Evolutionary conservation across 2,113 vertebrate species (phyloP).

Genomic region (Aphyosemion australe): DNA sequence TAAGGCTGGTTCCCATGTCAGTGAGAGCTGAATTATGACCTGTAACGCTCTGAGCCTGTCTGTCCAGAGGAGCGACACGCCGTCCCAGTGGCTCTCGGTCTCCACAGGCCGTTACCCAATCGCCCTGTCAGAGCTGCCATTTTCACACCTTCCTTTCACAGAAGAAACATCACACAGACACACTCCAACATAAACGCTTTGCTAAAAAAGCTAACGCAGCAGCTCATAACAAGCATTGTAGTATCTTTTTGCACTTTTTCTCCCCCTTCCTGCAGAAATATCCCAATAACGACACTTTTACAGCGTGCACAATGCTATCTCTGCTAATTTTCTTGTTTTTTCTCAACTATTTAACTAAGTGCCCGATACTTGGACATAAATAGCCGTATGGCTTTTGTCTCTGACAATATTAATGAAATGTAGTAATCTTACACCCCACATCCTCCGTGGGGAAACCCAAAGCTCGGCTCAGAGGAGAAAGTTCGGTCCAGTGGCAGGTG

Average conservation of each 20-base stretch:
- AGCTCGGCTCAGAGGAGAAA: constrained; percentile 54
- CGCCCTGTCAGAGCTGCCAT: constrained; percentile 44
- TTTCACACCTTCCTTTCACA: constrained; percentile 67
- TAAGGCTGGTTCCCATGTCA: constrained; percentile 66
- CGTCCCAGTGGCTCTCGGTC: constrained; percentile 55
- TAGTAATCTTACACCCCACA: constrained; percentile 71
- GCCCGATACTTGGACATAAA: constrained; percentile 74
- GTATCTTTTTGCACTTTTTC: constrained; percentile 13
- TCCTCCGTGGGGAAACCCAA: constrained; percentile 74
- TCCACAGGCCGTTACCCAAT: constrained; percentile 62
- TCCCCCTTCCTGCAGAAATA: constrained; percentile 9
- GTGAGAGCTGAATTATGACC: constrained; percentile 62
- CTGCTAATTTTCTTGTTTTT: constrained; percentile 71
- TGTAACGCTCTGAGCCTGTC: constrained; percentile 60
- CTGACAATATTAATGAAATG: constrained; percentile 79
- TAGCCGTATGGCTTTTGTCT: constrained; percentile 71
- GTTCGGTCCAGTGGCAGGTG: constrained; percentile 74
- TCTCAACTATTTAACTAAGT: constrained; percentile 67
- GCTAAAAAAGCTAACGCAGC: constrained; percentile 30
- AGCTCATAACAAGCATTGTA: constrained; percentile 26
- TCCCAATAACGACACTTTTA: constrained; percentile 16
- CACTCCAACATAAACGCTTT: constrained; percentile 24
- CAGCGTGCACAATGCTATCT: constrained; percentile 35
- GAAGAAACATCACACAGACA: constrained; percentile 36
- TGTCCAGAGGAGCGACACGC: constrained; percentile 61